These are phyloP conservation scores for Tenualosa thibaudeaui DNA, from an alignment of 2,797 vertebrate species.

Conservation along the genomic window DNA sequence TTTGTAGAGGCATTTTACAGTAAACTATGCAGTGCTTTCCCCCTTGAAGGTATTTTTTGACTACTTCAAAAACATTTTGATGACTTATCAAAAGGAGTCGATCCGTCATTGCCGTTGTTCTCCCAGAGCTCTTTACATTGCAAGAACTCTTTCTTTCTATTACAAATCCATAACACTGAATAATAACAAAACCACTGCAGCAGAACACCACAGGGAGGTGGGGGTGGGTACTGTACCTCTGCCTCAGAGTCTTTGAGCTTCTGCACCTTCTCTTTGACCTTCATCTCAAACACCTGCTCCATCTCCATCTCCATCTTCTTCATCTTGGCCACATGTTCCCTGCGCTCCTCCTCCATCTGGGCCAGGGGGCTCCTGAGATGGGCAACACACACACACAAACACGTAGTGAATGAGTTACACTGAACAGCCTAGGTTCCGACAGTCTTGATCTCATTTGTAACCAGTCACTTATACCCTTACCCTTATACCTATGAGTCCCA, in stretches of 20 bases:
- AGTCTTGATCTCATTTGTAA: background rate
- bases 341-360: constrained; percentile 97
- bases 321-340: constrained; percentile 97
- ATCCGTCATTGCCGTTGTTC: too few species aligned
- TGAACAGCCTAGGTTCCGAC: background rate
- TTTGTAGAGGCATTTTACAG: background rate
- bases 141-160: too few species aligned
- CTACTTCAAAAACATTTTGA: background rate
- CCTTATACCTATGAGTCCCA: constrained; percentile 34
- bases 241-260: constrained; percentile 99
- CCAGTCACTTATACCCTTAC: background rate
- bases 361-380: constrained; percentile 88
- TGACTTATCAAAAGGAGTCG: too few species aligned
- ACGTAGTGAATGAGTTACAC: background rate
- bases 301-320: constrained; percentile 99
- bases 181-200: too few species aligned
- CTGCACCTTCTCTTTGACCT: constrained; percentile 98
- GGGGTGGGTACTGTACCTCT: constrained; percentile 77
- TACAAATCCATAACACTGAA: too few species aligned
- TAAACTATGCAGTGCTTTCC: background rate
- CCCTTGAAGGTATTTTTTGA: background rate
- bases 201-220: too few species aligned
- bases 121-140: too few species aligned
- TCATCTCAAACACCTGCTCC: constrained; percentile 99
- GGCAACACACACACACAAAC: background rate